Evolutionary conservation across 2,888 invertebrate species (phyloP), one percentile per base, ranked within the genome.

Genomic region (Linnaemya tessellans): DNA sequence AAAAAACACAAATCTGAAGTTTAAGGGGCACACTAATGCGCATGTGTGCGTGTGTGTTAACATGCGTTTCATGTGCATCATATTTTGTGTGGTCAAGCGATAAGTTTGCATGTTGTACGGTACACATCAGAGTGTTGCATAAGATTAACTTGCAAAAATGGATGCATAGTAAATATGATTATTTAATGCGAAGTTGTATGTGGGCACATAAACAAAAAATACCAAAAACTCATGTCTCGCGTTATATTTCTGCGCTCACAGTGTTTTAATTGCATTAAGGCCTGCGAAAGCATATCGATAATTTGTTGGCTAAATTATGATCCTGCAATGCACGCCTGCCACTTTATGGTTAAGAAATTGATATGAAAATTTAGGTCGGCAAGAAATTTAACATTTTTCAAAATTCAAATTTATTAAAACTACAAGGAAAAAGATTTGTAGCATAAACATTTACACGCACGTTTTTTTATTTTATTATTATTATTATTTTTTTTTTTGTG

Each of bases 211-310:
- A 18, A 49, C 15, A 9, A 51, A 10, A 9, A 20, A 58, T 9
- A 35, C 13, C 8, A 35, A 49, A 64, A 13, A 65, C 75, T 43
- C 75, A 75, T 43, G 64, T 65, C 25, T 75, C 43, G 30, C 18
- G 56, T 35, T 49, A 67, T 35, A 22, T 30, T 15, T 54, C 41
- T 10, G 30, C 25, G n/a, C 0, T 4, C n/a, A 11, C 11, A 67
- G 35, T 58, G 9, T 67, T 46, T 56, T 0, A 13, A 0, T 75
- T 41, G 25, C 22, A 10, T 54, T 25, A 9, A 56, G 54, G 43
- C 25, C 43, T 20, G 30, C 15, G 20, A 65, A 75, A 35, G 15
- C 43, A 13, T 56, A 41, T 25, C 9, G 38, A 58, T 77, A 30
- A 46, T 67, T 77, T 15, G 54, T 41, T 43, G 35, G 35, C n/a